These are phyloP conservation scores for Myotis vivesi DNA, from an alignment of 2,797 vertebrate species.

Conservation along the genomic window DNA sequence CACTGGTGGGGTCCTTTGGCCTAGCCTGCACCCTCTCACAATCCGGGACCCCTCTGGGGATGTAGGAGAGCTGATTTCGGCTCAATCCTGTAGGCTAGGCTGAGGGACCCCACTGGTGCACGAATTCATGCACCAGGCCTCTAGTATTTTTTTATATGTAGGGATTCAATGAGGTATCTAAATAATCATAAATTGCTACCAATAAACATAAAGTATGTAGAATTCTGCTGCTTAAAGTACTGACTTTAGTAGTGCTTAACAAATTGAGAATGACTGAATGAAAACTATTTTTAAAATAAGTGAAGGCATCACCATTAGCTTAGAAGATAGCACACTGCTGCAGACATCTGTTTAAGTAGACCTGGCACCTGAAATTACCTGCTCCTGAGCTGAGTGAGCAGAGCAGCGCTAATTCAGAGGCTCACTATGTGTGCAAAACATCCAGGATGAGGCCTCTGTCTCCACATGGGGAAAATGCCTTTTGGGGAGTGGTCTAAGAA, in stretches of 20 bases:
- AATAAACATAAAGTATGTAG: background rate
- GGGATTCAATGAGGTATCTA: slow-evolving; percentile 37
- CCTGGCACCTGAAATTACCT: rapidly evolving
- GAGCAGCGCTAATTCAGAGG: background rate
- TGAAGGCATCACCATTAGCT: background rate
- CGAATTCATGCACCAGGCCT: too few relatives aligned
- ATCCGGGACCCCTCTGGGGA: too few relatives aligned
- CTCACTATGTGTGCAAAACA: rapidly evolving
- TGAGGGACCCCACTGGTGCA: too few relatives aligned
- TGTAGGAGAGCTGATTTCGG: too few relatives aligned
- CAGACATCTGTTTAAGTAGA: background rate
- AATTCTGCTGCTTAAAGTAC: background rate
- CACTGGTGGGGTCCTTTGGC: too few relatives aligned
- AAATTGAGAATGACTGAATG: background rate
- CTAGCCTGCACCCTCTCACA: too few relatives aligned
- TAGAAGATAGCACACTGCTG: too few relatives aligned
- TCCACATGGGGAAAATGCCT: background rate
- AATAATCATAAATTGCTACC: slow-evolving; percentile 23
- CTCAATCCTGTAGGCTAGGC: too few relatives aligned
- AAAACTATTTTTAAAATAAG: background rate
- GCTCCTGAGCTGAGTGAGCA: background rate
- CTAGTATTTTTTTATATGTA: slow-evolving; percentile 49
- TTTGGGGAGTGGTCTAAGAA: background rate
- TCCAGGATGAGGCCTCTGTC: background rate
- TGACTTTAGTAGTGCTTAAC: background rate